Percentiles rank a stretch among this genome's conserved stretches.
phyloP scores from a whole-genome alignment of 2,113 vertebrate genomes.

The Brachypodius melanocephalos region DNA sequence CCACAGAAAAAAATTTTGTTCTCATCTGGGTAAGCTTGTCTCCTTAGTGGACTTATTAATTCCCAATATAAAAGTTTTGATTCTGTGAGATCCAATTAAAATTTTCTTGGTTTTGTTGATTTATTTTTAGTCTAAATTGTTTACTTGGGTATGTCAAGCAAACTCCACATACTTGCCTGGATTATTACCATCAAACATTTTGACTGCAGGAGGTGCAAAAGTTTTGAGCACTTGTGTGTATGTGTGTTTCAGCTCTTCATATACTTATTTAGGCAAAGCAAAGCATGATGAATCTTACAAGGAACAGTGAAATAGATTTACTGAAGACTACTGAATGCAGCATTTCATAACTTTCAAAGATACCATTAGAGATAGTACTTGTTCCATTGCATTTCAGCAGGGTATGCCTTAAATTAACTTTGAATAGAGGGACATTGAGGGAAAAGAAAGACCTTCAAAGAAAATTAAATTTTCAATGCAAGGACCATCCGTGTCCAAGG shows the following conservation, averaged over 20 bases:
- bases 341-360: neutral
- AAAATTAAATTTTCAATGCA: neutral
- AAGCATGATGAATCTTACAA: neutral
- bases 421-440: neutral
- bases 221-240: neutral
- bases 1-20: neutral
- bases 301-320: neutral
- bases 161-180: neutral
- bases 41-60: neutral
- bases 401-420: neutral
- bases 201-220: neutral
- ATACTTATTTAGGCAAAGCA: neutral
- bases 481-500: neutral
- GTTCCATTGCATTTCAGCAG: neutral
- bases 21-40: neutral
- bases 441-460: neutral
- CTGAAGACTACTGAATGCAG: neutral
- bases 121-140: neutral
- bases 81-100: neutral
- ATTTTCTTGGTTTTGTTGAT: neutral
- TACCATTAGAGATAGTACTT: neutral
- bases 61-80: neutral
- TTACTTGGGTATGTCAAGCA: neutral
- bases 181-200: neutral
- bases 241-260: neutral